Evolutionary conservation across 1,140 invertebrate species (phyloP), one percentile per base, ranked within the genome.

Genomic region (Tribolium madens): DNA sequence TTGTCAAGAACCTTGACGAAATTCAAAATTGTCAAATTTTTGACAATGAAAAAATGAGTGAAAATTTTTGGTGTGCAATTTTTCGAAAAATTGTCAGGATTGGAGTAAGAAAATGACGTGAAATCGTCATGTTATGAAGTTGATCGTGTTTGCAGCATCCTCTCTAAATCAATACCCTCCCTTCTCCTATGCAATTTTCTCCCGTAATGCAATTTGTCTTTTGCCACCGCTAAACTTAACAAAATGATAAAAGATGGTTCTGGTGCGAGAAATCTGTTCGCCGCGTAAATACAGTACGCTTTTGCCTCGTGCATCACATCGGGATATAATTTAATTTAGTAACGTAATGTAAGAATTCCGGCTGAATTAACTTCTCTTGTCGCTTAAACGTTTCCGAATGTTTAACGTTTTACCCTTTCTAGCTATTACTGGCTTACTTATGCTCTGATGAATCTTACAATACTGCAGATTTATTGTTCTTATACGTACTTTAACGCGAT

Each of bases 381-480:
- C 79, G 79, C 71, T 76, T 79, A 80, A 80, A 81, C 80, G 78
- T 80, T 81, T 79, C 79, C 80, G 80, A 81, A 80, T 78, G 77
- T 80, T 78, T 80, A 80, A 76, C 78, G 79, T 80, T 81, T 78
- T 80, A 81, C 79, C 79, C 79, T 79, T 81, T 81, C 78, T 81
- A 81, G 77, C 78, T 81, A 81, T 81, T 80, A 81, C 78, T 79
- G 79, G 79, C 78, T 81, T 81, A 81, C 78, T 81, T 79, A 79
- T 81, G 79, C 79, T 77, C 79, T 68, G 79, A 79, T 79, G 79
- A 79, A 57, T 77, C 77, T 73, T 79, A 81, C 79, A 81, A 81
- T 81, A 75, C 78, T 77, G 75, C 75, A 81, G 79, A 81, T 81
- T 81, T 81, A 81, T 81, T 81, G 79, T 81, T 79, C 78, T 77